Conservation (phyloP, 2,888 invertebrate species). For the Chrysolina haemoptera region DNA sequence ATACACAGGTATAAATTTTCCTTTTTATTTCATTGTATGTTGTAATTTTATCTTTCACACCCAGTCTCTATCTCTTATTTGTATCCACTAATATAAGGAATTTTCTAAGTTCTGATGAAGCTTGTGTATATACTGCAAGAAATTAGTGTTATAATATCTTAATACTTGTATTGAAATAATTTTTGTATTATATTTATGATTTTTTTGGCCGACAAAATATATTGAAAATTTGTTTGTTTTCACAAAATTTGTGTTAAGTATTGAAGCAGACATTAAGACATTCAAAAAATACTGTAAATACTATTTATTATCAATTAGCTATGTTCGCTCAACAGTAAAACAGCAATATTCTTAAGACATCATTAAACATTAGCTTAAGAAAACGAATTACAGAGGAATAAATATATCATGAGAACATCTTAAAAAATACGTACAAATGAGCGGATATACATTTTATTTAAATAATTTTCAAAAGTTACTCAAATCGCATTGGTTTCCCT, state of each 20-base stretch:
- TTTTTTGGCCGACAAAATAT: not conserved
- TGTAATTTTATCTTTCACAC: too few relatives aligned
- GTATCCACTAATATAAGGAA: too few relatives aligned
- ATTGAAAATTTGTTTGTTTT: constrained; percentile 36
- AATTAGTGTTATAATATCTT: too few relatives aligned
- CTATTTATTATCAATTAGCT: constrained; percentile 48
- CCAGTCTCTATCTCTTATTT: too few relatives aligned
- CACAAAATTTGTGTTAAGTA: constrained; percentile 34
- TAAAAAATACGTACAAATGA: constrained; percentile 45
- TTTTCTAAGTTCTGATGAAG: too few relatives aligned
- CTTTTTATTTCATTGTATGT: too few relatives aligned
- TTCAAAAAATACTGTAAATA: constrained; percentile 49
- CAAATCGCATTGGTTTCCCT: constrained; percentile 40
- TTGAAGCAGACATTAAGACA: constrained; percentile 32
- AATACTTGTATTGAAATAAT: not conserved
- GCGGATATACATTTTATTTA: constrained; percentile 50
- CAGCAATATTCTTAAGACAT: constrained; percentile 47
- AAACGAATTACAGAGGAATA: constrained; percentile 35
- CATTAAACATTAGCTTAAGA: constrained; percentile 39
- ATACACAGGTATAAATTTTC: too few relatives aligned
- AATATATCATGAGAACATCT: constrained; percentile 38
- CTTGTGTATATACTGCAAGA: too few relatives aligned
- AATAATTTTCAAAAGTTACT: constrained; percentile 45
- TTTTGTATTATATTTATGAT: not conserved
- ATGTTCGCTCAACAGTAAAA: constrained; percentile 53